Base-by-base conservation (phyloP, 2,113 vertebrate species). In the Boleophthalmus pectinirostris region DNA sequence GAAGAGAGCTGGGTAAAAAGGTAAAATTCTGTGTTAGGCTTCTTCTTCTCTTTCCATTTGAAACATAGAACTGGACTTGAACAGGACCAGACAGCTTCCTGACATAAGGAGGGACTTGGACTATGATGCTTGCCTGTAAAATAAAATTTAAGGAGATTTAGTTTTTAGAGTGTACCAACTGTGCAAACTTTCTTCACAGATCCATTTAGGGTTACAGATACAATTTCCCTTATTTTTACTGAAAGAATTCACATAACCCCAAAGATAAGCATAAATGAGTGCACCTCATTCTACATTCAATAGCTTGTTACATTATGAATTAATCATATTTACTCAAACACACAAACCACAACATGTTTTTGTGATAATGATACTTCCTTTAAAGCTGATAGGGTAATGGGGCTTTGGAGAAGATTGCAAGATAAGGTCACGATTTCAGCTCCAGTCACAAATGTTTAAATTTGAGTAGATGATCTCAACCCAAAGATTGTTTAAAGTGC, bases 51-150 rank as follows among this genome's bases (percentile, higher is more conserved):
- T 97, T 98, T 78, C 97, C 97, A 63, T 98, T 98, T 64, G 95
- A 97, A 82, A 98, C 91, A 85, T 96, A 97, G 92, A 98, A 99
- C 83, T 97, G 96, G 87, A 98, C 95, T 75, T 97, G 96, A 82
- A 95, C 90, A 8, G 94, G 92, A 54, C 92, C 81, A 38, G 91
- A 82, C 69, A 94, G 88, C 73, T 91, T 86, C 92, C 93, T 96
- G 72, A 93, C 95, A 90, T 97, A 95, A 0, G 94, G 93, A 84
- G 97, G 97, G 81, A 98, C 91, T 93, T 96, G 94, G 84, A 96
- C 95, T 89, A 95, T 90, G 67, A 98, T 92, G 84, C 92, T 94
- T 89, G 90, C 90, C 97, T 99, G 82, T 8, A 65, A 45, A 13
- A 79, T 16, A 75, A 54, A 54, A 2, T 20, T n/a, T 51, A 79